Base-by-base conservation (phyloP, 2,797 vertebrate species). In the Amblyraja radiata region DNA sequence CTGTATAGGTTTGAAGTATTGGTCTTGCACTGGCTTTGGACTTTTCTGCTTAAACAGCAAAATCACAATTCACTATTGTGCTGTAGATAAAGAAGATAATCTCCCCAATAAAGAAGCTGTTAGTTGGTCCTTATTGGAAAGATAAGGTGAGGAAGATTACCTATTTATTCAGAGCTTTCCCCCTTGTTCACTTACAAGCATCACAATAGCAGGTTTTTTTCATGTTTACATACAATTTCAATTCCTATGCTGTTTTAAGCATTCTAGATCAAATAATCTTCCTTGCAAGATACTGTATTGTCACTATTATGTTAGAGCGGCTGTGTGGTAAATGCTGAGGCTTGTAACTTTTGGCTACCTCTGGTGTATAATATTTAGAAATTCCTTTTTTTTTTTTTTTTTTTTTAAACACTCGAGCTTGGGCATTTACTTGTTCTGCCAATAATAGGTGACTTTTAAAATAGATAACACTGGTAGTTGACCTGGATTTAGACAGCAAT, bases 401-500 rank as follows among this genome's bases (percentile, higher is more conserved):
- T n/a, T 58, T 54, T 1, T 6, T 18, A 46, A 11, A 8, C 54
- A 58, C 46, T 58, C 80, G 0, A 8, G 10, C 78, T 28, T 36
- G 2, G 58, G 36, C 32, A n/a, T 84, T 84, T 61, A 14, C 54
- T 28, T 28, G 25, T 83, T 23, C 46, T 83, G 46, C 81, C 61
- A 84, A 84, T 25, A 36, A 84, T 84, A 84, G 25, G n/a, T 14
- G 25, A 65, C 65, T 18, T 90, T 90, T 28, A 71, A 71, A 71
- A 90, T 90, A 16, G 86, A 71, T 1, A 39, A 39, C 9, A 14
- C 14, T 61, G 14, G 58, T n/a, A 65, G 61, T 61, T 90, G 78
- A 88, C 71, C 65, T 83, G 74, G 93, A 54, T 93, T 93, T 68
- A 76, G 14, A 54, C n/a, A 36, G 28, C 21, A 28, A 61, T 74